Conservation (phyloP, 2,888 invertebrate genomes). For the Acholoe squamosa region DNA sequence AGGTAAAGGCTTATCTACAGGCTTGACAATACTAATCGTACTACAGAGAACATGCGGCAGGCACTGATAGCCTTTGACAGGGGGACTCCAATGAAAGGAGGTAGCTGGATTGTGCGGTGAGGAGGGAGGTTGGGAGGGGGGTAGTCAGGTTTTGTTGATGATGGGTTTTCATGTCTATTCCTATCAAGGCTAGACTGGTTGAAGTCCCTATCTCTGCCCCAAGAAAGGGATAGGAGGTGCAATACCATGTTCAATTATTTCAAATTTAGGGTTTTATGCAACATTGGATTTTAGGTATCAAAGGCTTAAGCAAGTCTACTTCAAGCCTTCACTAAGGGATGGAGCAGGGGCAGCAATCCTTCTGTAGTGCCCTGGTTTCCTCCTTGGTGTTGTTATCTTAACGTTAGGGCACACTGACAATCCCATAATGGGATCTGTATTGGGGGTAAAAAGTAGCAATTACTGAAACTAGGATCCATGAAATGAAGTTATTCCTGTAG, state of each 20-base stretch:
- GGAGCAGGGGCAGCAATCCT: neutral
- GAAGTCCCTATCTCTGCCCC: no score
- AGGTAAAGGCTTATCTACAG: conserved; percentile 24
- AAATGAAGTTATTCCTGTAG: neutral
- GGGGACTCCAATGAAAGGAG: neutral
- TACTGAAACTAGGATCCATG: neutral
- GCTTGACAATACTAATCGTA: neutral
- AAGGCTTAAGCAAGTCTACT: no score
- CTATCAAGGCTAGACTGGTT: no score
- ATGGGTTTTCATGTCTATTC: neutral
- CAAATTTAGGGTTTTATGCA: no score
- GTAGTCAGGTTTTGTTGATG: neutral
- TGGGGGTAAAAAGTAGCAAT: neutral
- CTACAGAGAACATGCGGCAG: neutral
- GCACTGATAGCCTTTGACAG: neutral
- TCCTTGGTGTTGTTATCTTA: neutral
- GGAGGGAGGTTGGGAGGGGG: neutral
- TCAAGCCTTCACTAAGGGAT: no score
- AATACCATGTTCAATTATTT: no score
- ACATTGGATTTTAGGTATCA: no score
- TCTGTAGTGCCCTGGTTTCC: neutral
- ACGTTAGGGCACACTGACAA: neutral
- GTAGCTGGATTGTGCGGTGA: neutral
- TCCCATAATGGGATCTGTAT: neutral
- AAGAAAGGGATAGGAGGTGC: no score